Evolutionary conservation across 2,888 invertebrate genomes (phyloP).

Genomic region (Limenitis camilla): DNA sequence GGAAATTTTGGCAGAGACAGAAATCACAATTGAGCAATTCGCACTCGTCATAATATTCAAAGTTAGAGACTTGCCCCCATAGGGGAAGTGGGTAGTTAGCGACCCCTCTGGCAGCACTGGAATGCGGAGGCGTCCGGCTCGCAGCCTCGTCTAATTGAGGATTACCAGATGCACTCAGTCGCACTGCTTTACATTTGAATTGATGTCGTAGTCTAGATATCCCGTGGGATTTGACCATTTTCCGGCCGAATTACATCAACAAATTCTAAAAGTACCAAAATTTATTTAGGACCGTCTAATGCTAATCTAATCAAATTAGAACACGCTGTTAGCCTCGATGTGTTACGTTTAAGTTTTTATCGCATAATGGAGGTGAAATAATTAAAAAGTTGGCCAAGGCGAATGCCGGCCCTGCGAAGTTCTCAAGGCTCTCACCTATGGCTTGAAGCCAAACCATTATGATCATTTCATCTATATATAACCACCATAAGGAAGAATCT

Average conservation of each 20-base stretch:
- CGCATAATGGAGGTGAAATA: slow-evolving; percentile 8
- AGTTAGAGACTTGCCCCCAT: slow-evolving; percentile 17
- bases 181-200: slow-evolving; percentile 8
- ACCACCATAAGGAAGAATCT: background rate
- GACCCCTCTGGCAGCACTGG: slow-evolving; percentile 34
- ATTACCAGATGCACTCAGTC: slow-evolving; percentile 6
- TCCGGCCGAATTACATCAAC: no score
- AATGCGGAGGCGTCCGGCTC: slow-evolving; percentile 50
- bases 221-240: background rate
- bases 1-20: background rate
- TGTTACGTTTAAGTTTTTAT: slow-evolving; percentile 9
- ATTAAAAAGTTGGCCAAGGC: slow-evolving; percentile 14
- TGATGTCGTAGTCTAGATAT: slow-evolving; percentile 2
- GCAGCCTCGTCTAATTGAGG: slow-evolving; percentile 21
- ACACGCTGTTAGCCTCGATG: slow-evolving; percentile 3
- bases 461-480: background rate
- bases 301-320: background rate
- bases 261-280: no score
- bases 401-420: slow-evolving; percentile 2
- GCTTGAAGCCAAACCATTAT: slow-evolving; percentile 6
- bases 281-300: background rate
- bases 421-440: slow-evolving; percentile 6
- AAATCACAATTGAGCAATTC: background rate
- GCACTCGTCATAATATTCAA: background rate
- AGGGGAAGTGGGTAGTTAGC: slow-evolving; percentile 34